Base-by-base conservation (phyloP, 2,797 vertebrate genomes). In the Bradypodion ventrale region DNA sequence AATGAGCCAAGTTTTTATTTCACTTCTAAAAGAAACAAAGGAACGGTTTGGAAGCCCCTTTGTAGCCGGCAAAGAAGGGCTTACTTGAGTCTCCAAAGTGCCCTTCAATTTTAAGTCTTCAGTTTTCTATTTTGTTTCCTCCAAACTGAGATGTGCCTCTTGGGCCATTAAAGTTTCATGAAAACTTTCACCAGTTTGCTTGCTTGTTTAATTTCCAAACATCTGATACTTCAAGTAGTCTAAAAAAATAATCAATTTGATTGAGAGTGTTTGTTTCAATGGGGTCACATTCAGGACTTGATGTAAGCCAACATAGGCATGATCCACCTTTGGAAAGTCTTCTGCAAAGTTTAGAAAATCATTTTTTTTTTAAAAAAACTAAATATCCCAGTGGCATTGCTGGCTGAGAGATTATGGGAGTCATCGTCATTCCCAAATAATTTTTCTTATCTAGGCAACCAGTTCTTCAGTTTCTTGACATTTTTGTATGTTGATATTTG, bases 51-150 rank as follows among this genome's bases (percentile, higher is more conserved):
- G 73, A 83, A 49, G 70, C 9, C 87, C 29, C 44, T 82, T 59
- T 66, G 68, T 52, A 72, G 16, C 77, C 75, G 42, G 60, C 59
- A 68, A 75, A 70, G 82, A 75, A 85, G 84, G 70, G 19, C 80
- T 40, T 63, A n/a, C 52, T 19, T 44, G 84, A 72, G 37, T 88
- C 82, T 40, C 72, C 52, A 59, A 69, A 85, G 63, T 81, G 49
- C 63, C 76, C 19, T 78, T 81, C 7, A 60, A 65, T 40, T 62
- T 63, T 29, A 70, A 42, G 13, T 15, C 29, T 69, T 75, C 19
- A 76, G 49, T 77, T 52, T 73, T 82, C 29, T 66, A 21, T 83
- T 69, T 80, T 65, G 25, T 65, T 76, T 85, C 59, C 62, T 80
- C 56, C 25, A 42, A n/a, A 46, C 16, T 81, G 37, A 86, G 78